A percentile compares a stretch with the other conserved stretches of the same genome.
These are phyloP conservation scores for Rhinoraja longicauda DNA, from an alignment of 2,797 vertebrate species.

Conservation along the genomic window DNA sequence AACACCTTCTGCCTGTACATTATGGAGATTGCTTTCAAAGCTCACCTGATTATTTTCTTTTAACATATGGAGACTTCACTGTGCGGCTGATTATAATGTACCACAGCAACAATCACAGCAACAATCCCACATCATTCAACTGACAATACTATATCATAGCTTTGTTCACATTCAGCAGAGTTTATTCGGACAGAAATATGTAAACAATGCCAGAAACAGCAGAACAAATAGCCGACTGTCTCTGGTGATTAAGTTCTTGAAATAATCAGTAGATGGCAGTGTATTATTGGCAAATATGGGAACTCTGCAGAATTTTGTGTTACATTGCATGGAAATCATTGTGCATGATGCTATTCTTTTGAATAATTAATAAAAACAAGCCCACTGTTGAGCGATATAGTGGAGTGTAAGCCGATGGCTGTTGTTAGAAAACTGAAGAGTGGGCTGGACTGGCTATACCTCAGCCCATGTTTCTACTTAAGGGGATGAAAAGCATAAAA, in stretches of 20 bases:
- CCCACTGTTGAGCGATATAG: no score
- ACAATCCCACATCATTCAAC: neutral
- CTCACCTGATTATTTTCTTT: neutral
- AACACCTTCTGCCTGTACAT: neutral
- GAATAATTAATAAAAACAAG: neutral
- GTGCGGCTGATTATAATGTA: neutral
- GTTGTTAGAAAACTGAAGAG: neutral
- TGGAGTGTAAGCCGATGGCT: neutral
- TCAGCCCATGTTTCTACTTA: neutral
- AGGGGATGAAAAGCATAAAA: neutral
- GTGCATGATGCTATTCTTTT: neutral
- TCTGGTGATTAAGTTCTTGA: neutral
- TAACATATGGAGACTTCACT: neutral
- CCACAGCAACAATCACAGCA: neutral
- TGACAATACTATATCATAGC: neutral
- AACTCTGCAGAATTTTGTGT: neutral
- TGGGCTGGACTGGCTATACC: neutral
- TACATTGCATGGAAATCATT: neutral
- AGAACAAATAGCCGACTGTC: neutral
- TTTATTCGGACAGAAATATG: neutral
- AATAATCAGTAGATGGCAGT: slow-evolving; percentile 34
- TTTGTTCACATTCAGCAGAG: neutral
- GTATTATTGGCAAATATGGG: neutral
- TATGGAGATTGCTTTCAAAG: neutral
- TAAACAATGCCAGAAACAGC: neutral